A percentile compares a stretch with the other conserved stretches of the same genome.
phyloP scores from a whole-genome alignment of 2,797 vertebrate species.

The Benthosema pterotum region DNA sequence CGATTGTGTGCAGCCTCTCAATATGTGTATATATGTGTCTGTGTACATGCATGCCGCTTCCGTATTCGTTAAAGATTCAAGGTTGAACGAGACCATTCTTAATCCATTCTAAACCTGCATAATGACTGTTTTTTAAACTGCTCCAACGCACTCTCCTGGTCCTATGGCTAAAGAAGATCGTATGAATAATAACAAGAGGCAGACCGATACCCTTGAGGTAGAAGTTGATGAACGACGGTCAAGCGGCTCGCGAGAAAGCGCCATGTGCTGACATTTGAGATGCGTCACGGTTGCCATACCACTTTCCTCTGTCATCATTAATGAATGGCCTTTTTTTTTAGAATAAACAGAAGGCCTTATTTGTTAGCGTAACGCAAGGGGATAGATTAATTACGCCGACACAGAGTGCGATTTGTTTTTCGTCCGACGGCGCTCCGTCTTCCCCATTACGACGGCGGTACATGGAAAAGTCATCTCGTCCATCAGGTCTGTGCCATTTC shows the following conservation, averaged over 20 bases:
- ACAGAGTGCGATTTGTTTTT: slow-evolving; percentile 50
- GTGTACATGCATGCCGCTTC: background rate
- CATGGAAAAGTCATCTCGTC: slow-evolving; percentile 60
- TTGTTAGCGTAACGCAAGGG: slow-evolving; percentile 52
- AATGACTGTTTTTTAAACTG: slow-evolving; percentile 60
- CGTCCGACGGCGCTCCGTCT: slow-evolving; percentile 36
- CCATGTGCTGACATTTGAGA: slow-evolving; percentile 53
- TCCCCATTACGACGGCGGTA: slow-evolving; percentile 34
- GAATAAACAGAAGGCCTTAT: slow-evolving; percentile 59
- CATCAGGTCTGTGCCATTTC: slow-evolving; percentile 62
- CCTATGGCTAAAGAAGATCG: slow-evolving; percentile 43
- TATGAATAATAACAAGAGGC: slow-evolving; percentile 56
- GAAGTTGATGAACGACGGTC: slow-evolving; percentile 52
- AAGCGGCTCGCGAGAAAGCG: slow-evolving; percentile 40
- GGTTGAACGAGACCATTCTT: slow-evolving; percentile 43
- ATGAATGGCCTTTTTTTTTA: slow-evolving; percentile 39
- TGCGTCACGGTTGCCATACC: slow-evolving; percentile 17
- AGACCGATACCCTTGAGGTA: slow-evolving; percentile 42
- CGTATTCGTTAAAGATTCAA: slow-evolving; percentile 51
- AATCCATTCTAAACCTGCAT: slow-evolving; percentile 57
- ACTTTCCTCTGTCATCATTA: slow-evolving; percentile 42
- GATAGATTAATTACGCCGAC: slow-evolving; percentile 55
- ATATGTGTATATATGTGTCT: background rate
- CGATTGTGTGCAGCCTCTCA: slow-evolving; percentile 22
- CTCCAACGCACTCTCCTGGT: slow-evolving; percentile 44